These are phyloP conservation scores for Drosophila macrothrix DNA, from an alignment of 2,888 invertebrate genomes.

Conservation along the genomic window DNA sequence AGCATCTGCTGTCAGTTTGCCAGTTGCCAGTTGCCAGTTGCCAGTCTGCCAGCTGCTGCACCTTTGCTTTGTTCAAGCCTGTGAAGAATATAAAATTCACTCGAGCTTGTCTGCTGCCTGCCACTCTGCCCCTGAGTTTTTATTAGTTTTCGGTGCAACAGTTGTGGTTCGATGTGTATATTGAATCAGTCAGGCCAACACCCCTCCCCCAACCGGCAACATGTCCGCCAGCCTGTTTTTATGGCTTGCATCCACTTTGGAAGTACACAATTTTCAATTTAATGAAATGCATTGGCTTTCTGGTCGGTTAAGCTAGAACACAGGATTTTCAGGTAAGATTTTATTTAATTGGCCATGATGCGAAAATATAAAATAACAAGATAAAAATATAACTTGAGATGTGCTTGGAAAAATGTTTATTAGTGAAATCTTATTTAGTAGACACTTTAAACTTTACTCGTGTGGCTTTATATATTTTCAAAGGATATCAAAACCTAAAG, in stretches of 20 bases:
- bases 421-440: neutral
- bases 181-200: constrained; percentile 65
- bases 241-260: constrained; percentile 30
- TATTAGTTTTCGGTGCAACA: constrained; percentile 69
- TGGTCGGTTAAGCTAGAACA: constrained; percentile 2
- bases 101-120: constrained; percentile 18
- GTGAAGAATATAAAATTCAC: constrained; percentile 49
- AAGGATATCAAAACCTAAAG: neutral
- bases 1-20: constrained; percentile 19
- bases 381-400: neutral
- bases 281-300: constrained; percentile 58
- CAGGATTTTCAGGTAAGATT: neutral
- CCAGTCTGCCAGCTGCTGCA: constrained; percentile 24
- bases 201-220: neutral
- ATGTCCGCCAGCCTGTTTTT: constrained; percentile 18
- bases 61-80: constrained; percentile 42
- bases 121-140: constrained; percentile 27
- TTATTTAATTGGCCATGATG: constrained; percentile 3
- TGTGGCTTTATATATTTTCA: neutral
- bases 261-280: constrained; percentile 49
- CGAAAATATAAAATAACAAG: neutral
- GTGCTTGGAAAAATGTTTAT: neutral
- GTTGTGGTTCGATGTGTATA: constrained; percentile 73
- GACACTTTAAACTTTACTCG: neutral
- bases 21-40: constrained; percentile 5